These are phyloP conservation scores for Naja naja DNA, from an alignment of 2,113 vertebrate genomes.

Conservation along the genomic window DNA sequence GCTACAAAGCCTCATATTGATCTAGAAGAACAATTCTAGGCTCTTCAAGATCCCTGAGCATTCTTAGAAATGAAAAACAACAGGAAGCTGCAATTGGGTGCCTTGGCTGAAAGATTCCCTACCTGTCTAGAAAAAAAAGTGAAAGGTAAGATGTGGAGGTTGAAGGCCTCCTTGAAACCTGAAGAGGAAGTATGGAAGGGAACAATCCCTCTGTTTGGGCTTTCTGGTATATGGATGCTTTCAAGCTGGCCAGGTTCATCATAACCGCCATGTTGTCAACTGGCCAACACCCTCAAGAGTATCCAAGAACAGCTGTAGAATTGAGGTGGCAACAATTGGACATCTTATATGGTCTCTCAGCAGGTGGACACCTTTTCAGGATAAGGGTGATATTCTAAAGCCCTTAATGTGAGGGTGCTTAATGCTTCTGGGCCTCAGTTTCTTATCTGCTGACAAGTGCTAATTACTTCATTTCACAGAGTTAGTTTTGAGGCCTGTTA, in stretches of 20 bases:
- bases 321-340: neutral
- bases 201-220: neutral
- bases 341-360: neutral
- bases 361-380: neutral
- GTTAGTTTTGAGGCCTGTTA: constrained; percentile 5
- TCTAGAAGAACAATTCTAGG: neutral
- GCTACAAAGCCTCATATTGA: neutral
- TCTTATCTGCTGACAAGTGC: neutral
- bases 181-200: neutral
- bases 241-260: neutral
- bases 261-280: neutral
- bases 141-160: neutral
- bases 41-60: neutral
- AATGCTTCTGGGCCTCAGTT: neutral
- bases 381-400: neutral
- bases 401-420: neutral
- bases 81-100: neutral
- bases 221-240: neutral
- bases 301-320: neutral
- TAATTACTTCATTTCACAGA: neutral
- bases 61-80: neutral
- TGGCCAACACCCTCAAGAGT: neutral
- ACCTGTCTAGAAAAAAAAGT: neutral
- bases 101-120: neutral
- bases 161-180: neutral